Evolutionary conservation across 2,113 vertebrate species (phyloP), one percentile per base, ranked within the genome.

Genomic region (Carassius auratus): DNA sequence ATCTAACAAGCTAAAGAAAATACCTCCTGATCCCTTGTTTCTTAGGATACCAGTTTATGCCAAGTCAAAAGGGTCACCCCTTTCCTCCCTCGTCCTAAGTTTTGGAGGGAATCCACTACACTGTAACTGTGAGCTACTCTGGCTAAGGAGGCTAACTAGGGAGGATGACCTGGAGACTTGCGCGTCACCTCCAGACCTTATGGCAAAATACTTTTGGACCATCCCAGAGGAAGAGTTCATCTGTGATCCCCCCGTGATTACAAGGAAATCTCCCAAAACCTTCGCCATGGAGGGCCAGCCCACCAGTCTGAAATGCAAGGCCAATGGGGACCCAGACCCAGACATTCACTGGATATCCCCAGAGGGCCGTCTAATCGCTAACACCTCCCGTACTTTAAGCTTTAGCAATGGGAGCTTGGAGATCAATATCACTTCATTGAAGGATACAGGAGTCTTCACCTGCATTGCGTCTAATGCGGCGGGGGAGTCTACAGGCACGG

Each of bases 381-480:
- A 99, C 91, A 93, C 95, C 0, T 95, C 95, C 0, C 92, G 97
- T 59, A 97, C 95, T 0, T 66, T 95, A 0, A 96, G 96, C 0
- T 97, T 96, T n/a, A 92, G 90, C 0, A 99, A 99, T 0, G 98
- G 98, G 0, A 99, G 97, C 0, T 68, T 99, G 92, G 97, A 99
- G 17, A 96, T 99, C 23, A 87, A 95, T 42, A 93, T 91, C 0
- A 94, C 95, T 0, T 89, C 95, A 0, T 4, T 87, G 0, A 92
- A 93, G 0, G 98, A 99, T 1, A 95, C 95, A 0, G 98, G 98
- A 0, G 94, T 90, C 0, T 99, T 97, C 38, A 98, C 97, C 0
- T 99, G 98, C 90, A 98, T 99, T 0, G 98, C 98, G 0, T 98
- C 98, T 1, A 99, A 99, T 0, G 96, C 98, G 0, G 98, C 97